A percentile compares a stretch with the other conserved stretches of the same genome.
Conservation (phyloP, 2,797 vertebrate species). For the Tapera naevia region DNA sequence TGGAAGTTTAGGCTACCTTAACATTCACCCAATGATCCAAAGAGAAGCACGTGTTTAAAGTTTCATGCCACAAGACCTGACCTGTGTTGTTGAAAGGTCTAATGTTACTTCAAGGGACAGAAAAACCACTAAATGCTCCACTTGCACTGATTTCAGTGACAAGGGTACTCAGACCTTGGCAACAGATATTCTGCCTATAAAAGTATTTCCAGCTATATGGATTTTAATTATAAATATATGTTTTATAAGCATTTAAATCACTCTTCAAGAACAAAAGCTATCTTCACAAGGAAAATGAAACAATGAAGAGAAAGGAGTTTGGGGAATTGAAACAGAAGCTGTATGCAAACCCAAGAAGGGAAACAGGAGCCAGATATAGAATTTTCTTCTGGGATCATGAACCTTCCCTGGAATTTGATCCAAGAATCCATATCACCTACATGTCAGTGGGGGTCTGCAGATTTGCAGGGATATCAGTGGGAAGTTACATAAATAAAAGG, state of each 20-base stretch:
- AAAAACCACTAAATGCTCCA: neutral
- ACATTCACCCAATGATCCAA: neutral
- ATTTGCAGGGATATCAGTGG: slow-evolving; percentile 30
- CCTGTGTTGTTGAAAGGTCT: neutral
- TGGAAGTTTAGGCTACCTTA: neutral
- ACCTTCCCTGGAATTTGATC: slow-evolving; percentile 12
- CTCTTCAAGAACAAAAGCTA: neutral
- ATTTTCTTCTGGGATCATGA: slow-evolving; percentile 40
- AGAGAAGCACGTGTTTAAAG: neutral
- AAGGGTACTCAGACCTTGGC: neutral
- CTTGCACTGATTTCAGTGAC: neutral
- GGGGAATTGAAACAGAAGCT: neutral
- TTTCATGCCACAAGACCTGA: neutral
- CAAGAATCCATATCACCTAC: slow-evolving; percentile 49
- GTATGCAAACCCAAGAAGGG: neutral
- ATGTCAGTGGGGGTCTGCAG: neutral
- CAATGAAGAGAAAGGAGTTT: neutral
- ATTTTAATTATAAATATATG: neutral
- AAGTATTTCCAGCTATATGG: neutral
- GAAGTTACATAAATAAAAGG: slow-evolving; percentile 54
- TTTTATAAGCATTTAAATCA: neutral
- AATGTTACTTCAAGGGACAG: neutral
- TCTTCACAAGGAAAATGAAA: neutral
- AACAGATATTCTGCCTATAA: neutral
- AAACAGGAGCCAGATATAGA: neutral